Conservation (phyloP, 2,888 invertebrate species). For the Autographa gamma region DNA sequence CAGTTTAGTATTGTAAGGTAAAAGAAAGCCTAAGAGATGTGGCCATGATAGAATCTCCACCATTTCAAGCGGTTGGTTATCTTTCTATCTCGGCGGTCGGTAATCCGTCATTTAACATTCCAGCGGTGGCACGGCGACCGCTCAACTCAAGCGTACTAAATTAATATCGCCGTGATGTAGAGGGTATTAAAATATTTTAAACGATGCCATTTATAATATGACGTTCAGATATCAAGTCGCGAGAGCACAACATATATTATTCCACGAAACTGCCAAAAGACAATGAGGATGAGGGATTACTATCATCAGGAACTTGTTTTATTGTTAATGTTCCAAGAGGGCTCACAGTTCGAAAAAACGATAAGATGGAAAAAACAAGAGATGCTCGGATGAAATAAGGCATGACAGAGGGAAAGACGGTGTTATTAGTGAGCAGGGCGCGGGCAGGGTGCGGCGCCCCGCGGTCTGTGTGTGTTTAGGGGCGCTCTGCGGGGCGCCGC, state of each 20-base stretch:
- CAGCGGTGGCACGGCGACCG: slow-evolving; percentile 84
- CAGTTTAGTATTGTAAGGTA: slow-evolving; percentile 26
- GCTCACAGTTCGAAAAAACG: slow-evolving; percentile 77
- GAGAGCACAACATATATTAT: slow-evolving; percentile 86
- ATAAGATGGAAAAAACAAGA: slow-evolving; percentile 82
- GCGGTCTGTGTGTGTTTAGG: slow-evolving; percentile 88
- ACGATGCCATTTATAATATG: slow-evolving; percentile 88
- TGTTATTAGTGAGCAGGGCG: slow-evolving; percentile 83
- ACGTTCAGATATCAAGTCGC: slow-evolving; percentile 87
- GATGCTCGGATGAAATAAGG: slow-evolving; percentile 84
- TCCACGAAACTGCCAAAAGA: slow-evolving; percentile 88
- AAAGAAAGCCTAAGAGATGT: slow-evolving; percentile 63
- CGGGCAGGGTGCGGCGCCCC: slow-evolving; percentile 83
- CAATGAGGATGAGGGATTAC: slow-evolving; percentile 89
- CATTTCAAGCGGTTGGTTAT: slow-evolving; percentile 79
- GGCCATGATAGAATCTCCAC: slow-evolving; percentile 75
- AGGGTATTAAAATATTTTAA: slow-evolving; percentile 89
- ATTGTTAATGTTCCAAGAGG: slow-evolving; percentile 84
- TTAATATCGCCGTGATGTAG: slow-evolving; percentile 87
- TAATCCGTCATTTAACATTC: slow-evolving; percentile 89
- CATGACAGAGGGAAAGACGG: slow-evolving; percentile 85
- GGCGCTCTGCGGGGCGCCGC: slow-evolving; percentile 75
- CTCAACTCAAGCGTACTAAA: slow-evolving; percentile 87
- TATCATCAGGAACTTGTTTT: slow-evolving; percentile 87
- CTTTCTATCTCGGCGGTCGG: slow-evolving; percentile 83